Evolutionary conservation across 1,140 invertebrate genomes (phyloP).

Genomic region (Tribolium madens): DNA sequence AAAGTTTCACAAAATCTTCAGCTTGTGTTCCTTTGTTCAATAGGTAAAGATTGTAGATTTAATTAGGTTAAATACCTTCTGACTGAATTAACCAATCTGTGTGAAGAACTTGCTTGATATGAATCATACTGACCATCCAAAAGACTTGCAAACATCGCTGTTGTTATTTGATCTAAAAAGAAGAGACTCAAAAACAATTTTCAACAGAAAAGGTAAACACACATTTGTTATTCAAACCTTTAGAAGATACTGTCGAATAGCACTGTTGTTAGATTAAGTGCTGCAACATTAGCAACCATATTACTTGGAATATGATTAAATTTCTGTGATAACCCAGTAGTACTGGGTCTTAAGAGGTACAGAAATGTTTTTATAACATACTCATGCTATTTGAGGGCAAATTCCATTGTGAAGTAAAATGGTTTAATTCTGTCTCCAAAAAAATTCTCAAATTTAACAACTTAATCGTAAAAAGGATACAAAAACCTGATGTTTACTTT

Average conservation of each 20-base stretch:
- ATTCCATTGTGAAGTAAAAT: not conserved
- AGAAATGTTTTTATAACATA: not conserved
- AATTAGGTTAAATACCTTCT: constrained; percentile 38
- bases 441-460: not conserved
- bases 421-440: too few species aligned
- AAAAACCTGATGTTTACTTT: not conserved
- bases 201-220: not conserved
- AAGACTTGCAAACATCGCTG: constrained; percentile 7
- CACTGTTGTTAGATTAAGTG: not conserved
- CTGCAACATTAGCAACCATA: not conserved
- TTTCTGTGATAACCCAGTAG: not conserved
- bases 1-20: not conserved
- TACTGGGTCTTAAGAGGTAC: not conserved
- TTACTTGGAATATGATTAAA: not conserved
- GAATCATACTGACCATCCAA: not conserved
- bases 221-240: not conserved
- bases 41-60: not conserved
- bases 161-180: not conserved
- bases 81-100: constrained; percentile 9
- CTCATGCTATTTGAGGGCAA: not conserved
- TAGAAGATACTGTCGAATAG: not conserved
- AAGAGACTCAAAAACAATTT: not conserved
- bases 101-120: not conserved
- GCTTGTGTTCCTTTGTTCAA: not conserved
- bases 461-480: not conserved